Percentiles rank a stretch among this genome's conserved stretches.
phyloP scores from a whole-genome alignment of 2,888 invertebrate species.

The Hanleya hanleyi region DNA sequence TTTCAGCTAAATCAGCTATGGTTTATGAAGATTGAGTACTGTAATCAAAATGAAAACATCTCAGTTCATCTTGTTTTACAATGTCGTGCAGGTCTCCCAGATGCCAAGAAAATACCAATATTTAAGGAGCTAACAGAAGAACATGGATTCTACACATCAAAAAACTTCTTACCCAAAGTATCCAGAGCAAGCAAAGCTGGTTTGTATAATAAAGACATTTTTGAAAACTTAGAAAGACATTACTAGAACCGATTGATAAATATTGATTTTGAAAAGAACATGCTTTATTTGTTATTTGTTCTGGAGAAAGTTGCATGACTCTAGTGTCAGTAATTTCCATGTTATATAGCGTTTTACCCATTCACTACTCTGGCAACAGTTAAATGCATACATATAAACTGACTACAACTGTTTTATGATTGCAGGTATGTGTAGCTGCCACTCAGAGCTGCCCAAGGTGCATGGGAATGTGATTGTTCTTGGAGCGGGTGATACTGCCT shows the following conservation, averaged over 20 bases:
- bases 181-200: slow-evolving; percentile 92
- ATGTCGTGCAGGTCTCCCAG: slow-evolving; percentile 85
- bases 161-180: slow-evolving; percentile 92
- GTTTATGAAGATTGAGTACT: too few relatives aligned
- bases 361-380: too few relatives aligned
- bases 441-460: slow-evolving; percentile 82
- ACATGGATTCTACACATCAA: slow-evolving; percentile 96
- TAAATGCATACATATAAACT: too few relatives aligned
- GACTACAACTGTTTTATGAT: too few relatives aligned
- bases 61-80: slow-evolving; percentile 74
- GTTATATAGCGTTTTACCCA: background rate
- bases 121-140: slow-evolving; percentile 80
- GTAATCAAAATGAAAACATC: too few relatives aligned
- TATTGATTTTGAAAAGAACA: too few relatives aligned
- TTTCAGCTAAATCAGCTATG: too few relatives aligned
- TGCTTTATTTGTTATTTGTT: too few relatives aligned
- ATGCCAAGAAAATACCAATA: slow-evolving; percentile 87
- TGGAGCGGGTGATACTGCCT: slow-evolving; percentile 98
- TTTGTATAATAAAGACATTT: too few relatives aligned
- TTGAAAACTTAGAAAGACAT: too few relatives aligned
- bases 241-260: too few relatives aligned
- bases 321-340: background rate
- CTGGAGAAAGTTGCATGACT: too few relatives aligned
- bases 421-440: slow-evolving; percentile 86
- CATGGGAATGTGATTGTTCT: slow-evolving; percentile 91